A percentile compares a stretch with the other conserved stretches of the same genome.
Conservation (phyloP, 2,888 invertebrate genomes). For the Mycogona germanica region DNA sequence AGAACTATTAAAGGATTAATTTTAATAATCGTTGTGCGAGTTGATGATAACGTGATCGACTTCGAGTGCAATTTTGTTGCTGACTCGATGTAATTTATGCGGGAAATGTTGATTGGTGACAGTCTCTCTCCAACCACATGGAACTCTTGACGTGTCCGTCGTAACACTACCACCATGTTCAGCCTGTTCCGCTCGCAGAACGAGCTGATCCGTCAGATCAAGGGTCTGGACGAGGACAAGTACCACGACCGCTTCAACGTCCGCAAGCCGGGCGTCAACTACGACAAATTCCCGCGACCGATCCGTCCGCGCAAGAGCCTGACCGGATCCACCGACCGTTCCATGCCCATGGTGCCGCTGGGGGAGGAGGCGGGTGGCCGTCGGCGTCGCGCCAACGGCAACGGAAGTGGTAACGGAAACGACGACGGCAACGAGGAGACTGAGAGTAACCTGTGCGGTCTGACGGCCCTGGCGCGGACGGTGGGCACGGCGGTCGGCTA, state of each 20-base stretch:
- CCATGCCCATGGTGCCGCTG: constrained; percentile 13
- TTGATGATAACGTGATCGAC: no score
- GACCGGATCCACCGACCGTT: constrained; percentile 18
- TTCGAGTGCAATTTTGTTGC: no score
- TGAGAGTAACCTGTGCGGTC: constrained; percentile 12
- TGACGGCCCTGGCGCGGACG: constrained; percentile 5
- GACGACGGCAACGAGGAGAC: background rate
- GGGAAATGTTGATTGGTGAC: no score
- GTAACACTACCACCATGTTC: constrained; percentile 49
- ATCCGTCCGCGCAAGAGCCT: constrained; percentile 24
- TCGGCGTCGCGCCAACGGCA: constrained; percentile 14
- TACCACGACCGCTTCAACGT: constrained; percentile 37
- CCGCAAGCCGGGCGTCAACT: constrained; percentile 27
- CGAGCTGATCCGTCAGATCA: constrained; percentile 30
- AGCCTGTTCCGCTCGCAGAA: constrained; percentile 53
- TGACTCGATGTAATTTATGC: no score
- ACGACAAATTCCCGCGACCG: constrained; percentile 27
- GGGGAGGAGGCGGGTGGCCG: constrained; percentile 18
- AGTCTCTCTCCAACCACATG: no score
- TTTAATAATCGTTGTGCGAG: no score
- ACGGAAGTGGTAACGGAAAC: background rate
- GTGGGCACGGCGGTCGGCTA: background rate
- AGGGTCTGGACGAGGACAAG: constrained; percentile 66
- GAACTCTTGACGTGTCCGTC: background rate
- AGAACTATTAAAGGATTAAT: no score